A percentile compares a stretch with the other conserved stretches of the same genome.
Evolutionary conservation across 2,888 invertebrate genomes (phyloP).

Genomic region (Leptopilina syphax): DNA sequence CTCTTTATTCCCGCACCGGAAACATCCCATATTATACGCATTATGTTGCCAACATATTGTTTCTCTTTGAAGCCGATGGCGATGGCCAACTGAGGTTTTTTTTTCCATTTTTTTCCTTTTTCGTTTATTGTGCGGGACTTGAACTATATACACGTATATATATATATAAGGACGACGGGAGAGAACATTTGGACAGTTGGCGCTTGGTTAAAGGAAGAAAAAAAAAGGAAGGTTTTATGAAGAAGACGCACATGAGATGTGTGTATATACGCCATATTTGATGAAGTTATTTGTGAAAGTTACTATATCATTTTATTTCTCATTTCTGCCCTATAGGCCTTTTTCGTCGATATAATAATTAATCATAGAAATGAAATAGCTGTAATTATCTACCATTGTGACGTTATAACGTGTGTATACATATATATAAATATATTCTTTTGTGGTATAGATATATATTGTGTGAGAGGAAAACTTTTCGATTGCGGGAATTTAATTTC

Average conservation of each 20-base stretch:
- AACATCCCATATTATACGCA: slow-evolving; percentile 43
- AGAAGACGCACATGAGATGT: slow-evolving; percentile 6
- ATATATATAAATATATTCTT: neutral
- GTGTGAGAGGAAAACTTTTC: slow-evolving; percentile 1
- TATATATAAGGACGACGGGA: neutral
- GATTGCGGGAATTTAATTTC: slow-evolving; percentile 17
- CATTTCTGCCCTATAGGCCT: neutral
- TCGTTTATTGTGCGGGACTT: neutral
- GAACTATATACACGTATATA: neutral
- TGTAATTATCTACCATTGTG: slow-evolving; percentile 27
- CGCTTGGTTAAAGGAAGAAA: slow-evolving; percentile 16
- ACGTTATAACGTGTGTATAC: neutral
- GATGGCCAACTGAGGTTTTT: slow-evolving; percentile 38
- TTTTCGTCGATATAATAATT: slow-evolving; percentile 25
- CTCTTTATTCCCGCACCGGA: slow-evolving; percentile 54
- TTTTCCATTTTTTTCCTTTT: neutral
- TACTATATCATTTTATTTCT: neutral
- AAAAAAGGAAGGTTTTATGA: neutral
- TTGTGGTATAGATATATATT: neutral
- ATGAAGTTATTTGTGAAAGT: slow-evolving; percentile 33
- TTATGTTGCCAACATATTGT: slow-evolving; percentile 31
- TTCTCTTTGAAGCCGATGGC: slow-evolving; percentile 29
- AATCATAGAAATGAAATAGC: slow-evolving; percentile 25
- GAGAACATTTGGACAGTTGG: slow-evolving; percentile 32
- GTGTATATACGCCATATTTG: slow-evolving; percentile 4